Conservation (phyloP, 2,888 invertebrate genomes). For the Orgyia antiqua region DNA sequence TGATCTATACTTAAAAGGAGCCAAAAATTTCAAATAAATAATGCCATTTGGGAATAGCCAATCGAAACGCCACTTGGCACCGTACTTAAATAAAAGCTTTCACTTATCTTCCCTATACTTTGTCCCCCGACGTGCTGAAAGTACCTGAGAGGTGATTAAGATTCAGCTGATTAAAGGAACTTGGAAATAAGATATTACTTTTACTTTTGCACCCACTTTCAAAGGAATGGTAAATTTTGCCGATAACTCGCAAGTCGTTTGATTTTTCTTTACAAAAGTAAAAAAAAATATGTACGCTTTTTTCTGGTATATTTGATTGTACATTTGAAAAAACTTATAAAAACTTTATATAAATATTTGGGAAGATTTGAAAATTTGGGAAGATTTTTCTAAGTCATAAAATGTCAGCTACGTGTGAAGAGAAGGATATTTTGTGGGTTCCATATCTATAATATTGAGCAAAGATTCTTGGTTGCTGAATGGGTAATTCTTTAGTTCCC, state of each 20-base stretch:
- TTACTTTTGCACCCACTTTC: conserved; percentile 24
- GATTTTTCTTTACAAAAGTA: background rate
- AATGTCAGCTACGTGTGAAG: too few relatives aligned
- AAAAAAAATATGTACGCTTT: too few relatives aligned
- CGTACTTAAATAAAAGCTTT: conserved; percentile 30
- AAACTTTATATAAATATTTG: too few relatives aligned
- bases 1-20: too few relatives aligned
- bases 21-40: conserved; percentile 34
- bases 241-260: conserved; percentile 8
- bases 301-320: too few relatives aligned
- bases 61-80: conserved; percentile 22
- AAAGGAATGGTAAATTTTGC: conserved; percentile 20
- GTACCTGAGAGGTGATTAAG: conserved; percentile 44
- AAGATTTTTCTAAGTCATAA: too few relatives aligned
- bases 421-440: too few relatives aligned
- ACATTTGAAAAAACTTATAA: too few relatives aligned
- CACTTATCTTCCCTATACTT: conserved; percentile 40
- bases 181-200: conserved; percentile 39
- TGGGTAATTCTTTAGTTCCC: too few relatives aligned
- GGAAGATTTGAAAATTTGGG: too few relatives aligned
- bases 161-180: conserved; percentile 45
- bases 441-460: too few relatives aligned
- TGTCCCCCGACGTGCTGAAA: conserved; percentile 31
- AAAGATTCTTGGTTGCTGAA: too few relatives aligned
- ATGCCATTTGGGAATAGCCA: conserved; percentile 32